Percentiles rank a stretch among this genome's conserved stretches.
Conservation (phyloP, 1,140 invertebrate species). For the Ladona fulva region DNA sequence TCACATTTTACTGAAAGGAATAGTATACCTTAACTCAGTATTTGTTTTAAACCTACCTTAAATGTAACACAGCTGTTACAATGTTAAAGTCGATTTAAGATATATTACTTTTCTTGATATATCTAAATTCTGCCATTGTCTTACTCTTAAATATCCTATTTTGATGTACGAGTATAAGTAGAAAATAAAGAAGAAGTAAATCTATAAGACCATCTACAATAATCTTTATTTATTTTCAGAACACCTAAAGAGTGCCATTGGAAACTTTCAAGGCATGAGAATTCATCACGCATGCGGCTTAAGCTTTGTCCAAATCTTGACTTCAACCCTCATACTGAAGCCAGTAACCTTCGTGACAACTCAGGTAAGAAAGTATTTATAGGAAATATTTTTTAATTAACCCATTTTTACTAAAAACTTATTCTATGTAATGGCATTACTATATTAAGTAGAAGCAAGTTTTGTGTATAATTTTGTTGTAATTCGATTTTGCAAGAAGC, state of each 20-base stretch:
- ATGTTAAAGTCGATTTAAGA: no score
- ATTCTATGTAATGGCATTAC: background rate
- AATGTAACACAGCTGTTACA: no score
- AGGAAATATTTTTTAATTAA: background rate
- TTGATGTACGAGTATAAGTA: no score
- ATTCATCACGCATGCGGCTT: slow-evolving; percentile 52
- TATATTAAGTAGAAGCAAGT: background rate
- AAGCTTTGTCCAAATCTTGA: slow-evolving; percentile 47
- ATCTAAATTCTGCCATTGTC: no score
- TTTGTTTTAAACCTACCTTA: no score
- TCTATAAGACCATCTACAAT: background rate
- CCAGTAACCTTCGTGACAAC: slow-evolving; percentile 54
- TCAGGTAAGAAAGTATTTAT: slow-evolving; percentile 31
- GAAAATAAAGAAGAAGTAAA: no score
- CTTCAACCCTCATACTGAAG: slow-evolving; percentile 50
- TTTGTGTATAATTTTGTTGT: no score
- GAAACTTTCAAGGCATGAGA: slow-evolving; percentile 55
- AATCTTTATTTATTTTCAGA: slow-evolving; percentile 27
- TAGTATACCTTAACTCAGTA: no score
- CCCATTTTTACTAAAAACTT: background rate
- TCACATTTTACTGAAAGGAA: no score
- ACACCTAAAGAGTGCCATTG: slow-evolving; percentile 34
- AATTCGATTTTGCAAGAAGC: no score
- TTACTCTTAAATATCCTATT: no score
- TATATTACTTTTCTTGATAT: no score